Conservation (phyloP, 2,113 vertebrate species). For the Phocoena phocoena region DNA sequence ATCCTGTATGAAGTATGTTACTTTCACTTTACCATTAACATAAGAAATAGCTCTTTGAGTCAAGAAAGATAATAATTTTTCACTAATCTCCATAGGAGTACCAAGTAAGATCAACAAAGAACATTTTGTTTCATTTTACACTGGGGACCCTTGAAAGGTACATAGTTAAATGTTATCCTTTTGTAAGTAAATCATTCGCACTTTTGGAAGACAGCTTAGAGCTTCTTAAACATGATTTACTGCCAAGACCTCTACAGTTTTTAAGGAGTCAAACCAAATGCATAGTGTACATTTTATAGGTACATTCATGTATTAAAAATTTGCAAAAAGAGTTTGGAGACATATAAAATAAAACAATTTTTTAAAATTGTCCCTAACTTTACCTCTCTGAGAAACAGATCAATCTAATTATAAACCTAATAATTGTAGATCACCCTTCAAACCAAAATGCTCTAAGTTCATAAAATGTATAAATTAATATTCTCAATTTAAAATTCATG, state of each 20-base stretch:
- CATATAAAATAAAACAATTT: neutral
- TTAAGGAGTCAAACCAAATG: slow-evolving; percentile 8
- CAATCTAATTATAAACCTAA: neutral
- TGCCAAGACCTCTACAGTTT: neutral
- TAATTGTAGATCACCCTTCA: neutral
- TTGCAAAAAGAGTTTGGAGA: neutral
- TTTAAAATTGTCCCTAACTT: neutral
- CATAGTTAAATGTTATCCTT: slow-evolving; percentile 59
- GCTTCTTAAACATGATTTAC: slow-evolving; percentile 46
- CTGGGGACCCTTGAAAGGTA: slow-evolving; percentile 48
- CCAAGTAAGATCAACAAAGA: slow-evolving; percentile 70
- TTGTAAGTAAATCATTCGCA: slow-evolving; percentile 58
- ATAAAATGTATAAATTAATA: neutral
- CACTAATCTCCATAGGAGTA: slow-evolving; percentile 55
- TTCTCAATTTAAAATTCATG: neutral
- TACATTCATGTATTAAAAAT: neutral
- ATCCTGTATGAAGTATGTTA: slow-evolving; percentile 58
- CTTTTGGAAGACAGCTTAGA: slow-evolving; percentile 31
- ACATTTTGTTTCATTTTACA: slow-evolving; percentile 64
- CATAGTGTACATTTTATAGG: neutral
- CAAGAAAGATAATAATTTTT: slow-evolving; percentile 70
- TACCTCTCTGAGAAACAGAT: neutral
- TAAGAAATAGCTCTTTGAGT: slow-evolving; percentile 68
- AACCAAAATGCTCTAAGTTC: neutral
- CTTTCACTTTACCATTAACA: slow-evolving; percentile 63